A percentile compares a stretch with the other conserved stretches of the same genome.
Evolutionary conservation across 2,888 invertebrate species (phyloP).

Genomic region (Drosophila leonis): DNA sequence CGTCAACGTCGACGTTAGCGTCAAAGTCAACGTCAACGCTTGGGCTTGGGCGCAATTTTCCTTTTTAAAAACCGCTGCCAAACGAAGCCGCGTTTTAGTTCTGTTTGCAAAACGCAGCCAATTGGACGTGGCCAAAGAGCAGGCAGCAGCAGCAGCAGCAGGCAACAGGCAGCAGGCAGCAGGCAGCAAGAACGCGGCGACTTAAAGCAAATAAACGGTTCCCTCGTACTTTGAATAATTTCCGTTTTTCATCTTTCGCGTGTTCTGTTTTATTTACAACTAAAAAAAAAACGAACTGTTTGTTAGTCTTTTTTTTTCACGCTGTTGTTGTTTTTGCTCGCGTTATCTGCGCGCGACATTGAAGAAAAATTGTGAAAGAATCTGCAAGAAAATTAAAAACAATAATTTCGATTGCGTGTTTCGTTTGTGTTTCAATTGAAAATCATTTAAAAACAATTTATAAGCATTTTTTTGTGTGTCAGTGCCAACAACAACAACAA

Average conservation of each 20-base stretch:
- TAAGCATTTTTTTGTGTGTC: conserved; percentile 29
- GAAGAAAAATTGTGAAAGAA: conserved; percentile 20
- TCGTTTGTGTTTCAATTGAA: conserved; percentile 32
- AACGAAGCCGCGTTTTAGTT: conserved; percentile 78
- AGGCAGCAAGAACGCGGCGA: conserved; percentile 20
- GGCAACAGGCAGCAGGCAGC: conserved; percentile 14
- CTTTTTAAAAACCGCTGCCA: conserved; percentile 67
- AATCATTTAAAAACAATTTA: conserved; percentile 22
- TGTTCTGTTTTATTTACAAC: conserved; percentile 14
- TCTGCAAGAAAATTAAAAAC: conserved; percentile 15
- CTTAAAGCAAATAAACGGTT: conserved; percentile 6
- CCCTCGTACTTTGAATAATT: conserved; percentile 21
- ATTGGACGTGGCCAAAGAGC: conserved; percentile 69
- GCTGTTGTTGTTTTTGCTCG: conserved; percentile 11
- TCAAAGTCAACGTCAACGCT: conserved; percentile 43
- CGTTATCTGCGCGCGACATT: conserved; percentile 40
- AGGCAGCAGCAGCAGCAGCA: conserved; percentile 17
- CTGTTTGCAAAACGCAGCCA: conserved; percentile 81
- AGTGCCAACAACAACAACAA: conserved; percentile 29
- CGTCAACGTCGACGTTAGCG: conserved; percentile 18
- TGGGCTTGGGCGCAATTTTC: conserved; percentile 66
- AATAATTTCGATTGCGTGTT: conserved; percentile 27
- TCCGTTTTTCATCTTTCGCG: conserved; percentile 19
- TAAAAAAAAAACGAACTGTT: not conserved
- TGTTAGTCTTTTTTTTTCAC: conserved; percentile 14